Evolutionary conservation across 2,113 vertebrate species (phyloP).

Genomic region (Aegotheles bennettii): DNA sequence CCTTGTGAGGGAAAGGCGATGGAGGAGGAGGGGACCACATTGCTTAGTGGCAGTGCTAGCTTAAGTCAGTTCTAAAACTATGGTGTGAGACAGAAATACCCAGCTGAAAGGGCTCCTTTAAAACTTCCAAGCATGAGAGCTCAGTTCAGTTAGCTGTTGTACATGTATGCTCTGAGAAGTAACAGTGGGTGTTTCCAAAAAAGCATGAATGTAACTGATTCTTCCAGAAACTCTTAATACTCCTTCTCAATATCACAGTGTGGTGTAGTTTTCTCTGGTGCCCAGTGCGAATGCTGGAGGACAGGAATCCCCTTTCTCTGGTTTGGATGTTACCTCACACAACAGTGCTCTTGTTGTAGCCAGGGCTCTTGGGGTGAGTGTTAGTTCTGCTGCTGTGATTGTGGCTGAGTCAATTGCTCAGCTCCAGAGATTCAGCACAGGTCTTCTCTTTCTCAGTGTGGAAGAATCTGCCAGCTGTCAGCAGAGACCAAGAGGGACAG

Average conservation of each 20-base stretch:
- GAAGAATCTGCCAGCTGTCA: neutral
- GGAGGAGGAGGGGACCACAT: neutral
- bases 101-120: neutral
- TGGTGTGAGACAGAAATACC: neutral
- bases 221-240: neutral
- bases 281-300: neutral
- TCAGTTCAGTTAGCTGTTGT: neutral
- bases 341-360: neutral
- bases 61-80: neutral
- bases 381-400: neutral
- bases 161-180: neutral
- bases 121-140: neutral
- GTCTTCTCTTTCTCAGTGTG: neutral
- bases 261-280: neutral
- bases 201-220: neutral
- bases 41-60: neutral
- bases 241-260: neutral
- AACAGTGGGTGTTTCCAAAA: neutral
- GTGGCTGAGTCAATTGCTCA: neutral
- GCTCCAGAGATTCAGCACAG: neutral
- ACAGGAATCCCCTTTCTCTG: neutral
- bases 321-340: neutral
- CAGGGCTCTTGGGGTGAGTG: neutral
- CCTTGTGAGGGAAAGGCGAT: neutral
- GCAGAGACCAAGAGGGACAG: neutral